Base-by-base conservation (phyloP, 2,797 vertebrate species). In the Pagetopsis macropterus region DNA sequence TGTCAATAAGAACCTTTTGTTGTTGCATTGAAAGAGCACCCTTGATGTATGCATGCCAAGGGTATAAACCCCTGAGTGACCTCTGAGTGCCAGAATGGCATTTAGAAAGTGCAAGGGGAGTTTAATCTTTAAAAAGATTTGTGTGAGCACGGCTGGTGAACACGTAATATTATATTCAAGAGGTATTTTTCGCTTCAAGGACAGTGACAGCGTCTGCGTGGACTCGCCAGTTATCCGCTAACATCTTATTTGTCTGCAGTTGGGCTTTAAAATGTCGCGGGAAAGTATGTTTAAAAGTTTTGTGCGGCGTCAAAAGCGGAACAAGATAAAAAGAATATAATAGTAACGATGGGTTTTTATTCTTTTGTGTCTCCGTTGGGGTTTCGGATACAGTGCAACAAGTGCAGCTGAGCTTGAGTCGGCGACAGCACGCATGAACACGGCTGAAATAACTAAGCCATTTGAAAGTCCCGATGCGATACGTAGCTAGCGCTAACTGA, bases 31-130 rank as follows among this genome's bases (percentile, higher is more conserved):
- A 91, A 90, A 89, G 83, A 76, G 79, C 79, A 66, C 70, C 59
- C 71, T 85, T 90, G 86, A 93, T 93, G 89, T 92, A 93, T 91
- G 90, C 88, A 79, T 76, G 84, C 84, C 87, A 83, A 75, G 58
- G 65, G 57, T 66, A 84, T 75, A 80, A 85, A 79, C 85, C 89
- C 78, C 89, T 27, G 62, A 56, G 21, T 93, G 91, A 92, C 91
- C 90, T 75, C 86, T 37, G 72, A 57, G 75, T 81, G 63, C 80
- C 75, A 87, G 65, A 73, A 74, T 72, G 74, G 70, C 74, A 83
- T 84, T 84, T 82, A 50, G 50, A 54, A 82, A 76, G 72, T 68
- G 60, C 55, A 72, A 50, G 31, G 73, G 56, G 41, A 71, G 72
- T 82, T 88, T 78, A 84, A 84, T 56, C 62, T 83, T 87, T 75